Conservation (phyloP, 2,113 vertebrate species). For the Lichenostomus cassidix region DNA sequence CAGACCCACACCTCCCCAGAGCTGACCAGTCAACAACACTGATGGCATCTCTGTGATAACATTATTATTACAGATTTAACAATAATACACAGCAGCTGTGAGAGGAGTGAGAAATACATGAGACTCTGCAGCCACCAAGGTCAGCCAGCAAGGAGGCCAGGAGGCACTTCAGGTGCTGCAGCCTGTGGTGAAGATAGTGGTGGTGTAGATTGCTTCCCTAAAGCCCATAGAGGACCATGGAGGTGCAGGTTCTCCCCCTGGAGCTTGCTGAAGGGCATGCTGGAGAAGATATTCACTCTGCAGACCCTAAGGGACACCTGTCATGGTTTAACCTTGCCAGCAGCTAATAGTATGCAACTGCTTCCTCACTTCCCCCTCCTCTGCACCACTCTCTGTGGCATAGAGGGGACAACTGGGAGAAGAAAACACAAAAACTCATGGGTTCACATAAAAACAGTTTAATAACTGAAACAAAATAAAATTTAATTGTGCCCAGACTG, state of each 20-base stretch:
- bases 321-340: neutral
- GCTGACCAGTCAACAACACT: neutral
- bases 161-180: rapidly evolving
- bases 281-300: rapidly evolving
- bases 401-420: neutral
- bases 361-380: neutral
- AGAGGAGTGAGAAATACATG: neutral
- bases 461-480: neutral
- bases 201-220: neutral
- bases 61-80: neutral
- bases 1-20: neutral
- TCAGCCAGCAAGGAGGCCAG: neutral
- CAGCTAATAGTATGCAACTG: no score
- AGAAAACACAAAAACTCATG: neutral
- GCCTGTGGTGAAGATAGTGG: neutral
- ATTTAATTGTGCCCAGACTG: neutral
- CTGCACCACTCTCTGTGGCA: no score
- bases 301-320: neutral
- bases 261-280: neutral
- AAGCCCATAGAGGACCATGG: neutral
- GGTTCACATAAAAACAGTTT: neutral
- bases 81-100: neutral
- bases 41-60: neutral
- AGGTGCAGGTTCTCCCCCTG: neutral
- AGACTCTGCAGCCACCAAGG: no score